Conservation (phyloP, 2,797 vertebrate species). For the Pipistrellus pipistrellus region DNA sequence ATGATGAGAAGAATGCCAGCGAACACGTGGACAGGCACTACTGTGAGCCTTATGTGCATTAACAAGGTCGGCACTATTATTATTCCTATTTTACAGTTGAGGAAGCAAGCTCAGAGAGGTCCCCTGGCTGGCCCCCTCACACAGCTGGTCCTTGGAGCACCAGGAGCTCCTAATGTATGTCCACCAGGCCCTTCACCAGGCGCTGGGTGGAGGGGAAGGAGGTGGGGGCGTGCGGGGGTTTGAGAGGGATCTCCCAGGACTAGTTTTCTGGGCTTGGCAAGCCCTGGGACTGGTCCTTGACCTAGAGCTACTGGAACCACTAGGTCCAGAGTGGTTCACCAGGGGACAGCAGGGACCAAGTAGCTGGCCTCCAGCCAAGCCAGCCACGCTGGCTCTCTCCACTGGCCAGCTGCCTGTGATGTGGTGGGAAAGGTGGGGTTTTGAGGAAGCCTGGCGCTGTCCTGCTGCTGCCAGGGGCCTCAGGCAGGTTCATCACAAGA, state of each 20-base stretch:
- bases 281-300: background rate
- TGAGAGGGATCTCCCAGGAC: background rate
- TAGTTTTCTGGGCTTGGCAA: background rate
- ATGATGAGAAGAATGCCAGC: background rate
- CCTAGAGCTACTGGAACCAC: background rate
- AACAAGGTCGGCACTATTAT: too few relatives aligned
- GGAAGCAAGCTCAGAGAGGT: background rate
- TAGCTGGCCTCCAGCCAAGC: background rate
- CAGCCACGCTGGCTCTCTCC: accelerated
- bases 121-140: accelerated
- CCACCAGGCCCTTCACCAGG: background rate
- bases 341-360: slow-evolving; percentile 70
- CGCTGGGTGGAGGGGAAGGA: background rate
- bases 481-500: background rate
- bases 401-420: accelerated
- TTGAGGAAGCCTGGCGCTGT: too few relatives aligned
- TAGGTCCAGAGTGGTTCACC: background rate
- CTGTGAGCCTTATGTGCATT: too few relatives aligned
- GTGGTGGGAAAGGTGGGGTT: background rate
- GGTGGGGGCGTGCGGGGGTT: background rate
- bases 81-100: background rate
- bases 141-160: background rate
- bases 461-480: background rate
- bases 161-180: background rate
- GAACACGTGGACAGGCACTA: background rate